These are phyloP conservation scores for Eurystomus glaucurus DNA, from an alignment of 2,797 vertebrate genomes.

Conservation along the genomic window DNA sequence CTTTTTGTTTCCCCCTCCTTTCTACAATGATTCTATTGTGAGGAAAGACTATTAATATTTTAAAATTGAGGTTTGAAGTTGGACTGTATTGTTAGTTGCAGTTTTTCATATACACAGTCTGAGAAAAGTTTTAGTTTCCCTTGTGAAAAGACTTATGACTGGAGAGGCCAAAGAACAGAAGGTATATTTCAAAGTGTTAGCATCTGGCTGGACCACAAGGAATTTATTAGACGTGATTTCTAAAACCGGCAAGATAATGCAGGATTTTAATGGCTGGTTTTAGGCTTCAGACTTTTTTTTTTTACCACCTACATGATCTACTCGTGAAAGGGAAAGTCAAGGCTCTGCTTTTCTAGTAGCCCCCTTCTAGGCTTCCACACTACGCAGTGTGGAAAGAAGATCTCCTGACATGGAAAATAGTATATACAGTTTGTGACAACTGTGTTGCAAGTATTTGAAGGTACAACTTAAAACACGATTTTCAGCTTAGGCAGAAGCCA, in stretches of 20 bases:
- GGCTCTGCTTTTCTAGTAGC: background rate
- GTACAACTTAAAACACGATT: background rate
- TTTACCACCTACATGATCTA: background rate
- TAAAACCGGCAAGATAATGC: background rate
- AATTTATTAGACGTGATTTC: background rate
- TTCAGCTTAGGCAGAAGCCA: background rate
- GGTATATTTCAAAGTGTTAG: background rate
- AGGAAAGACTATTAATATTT: background rate
- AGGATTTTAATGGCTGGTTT: background rate
- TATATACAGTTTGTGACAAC: background rate
- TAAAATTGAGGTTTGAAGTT: background rate
- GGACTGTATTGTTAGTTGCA: background rate
- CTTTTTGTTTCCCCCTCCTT: fast-evolving
- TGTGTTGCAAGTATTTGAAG: background rate
- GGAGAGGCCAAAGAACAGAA: background rate
- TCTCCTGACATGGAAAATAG: background rate
- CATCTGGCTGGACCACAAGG: background rate
- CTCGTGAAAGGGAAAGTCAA: background rate
- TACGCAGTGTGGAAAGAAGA: background rate
- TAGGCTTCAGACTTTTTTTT: background rate
- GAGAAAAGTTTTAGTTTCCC: background rate
- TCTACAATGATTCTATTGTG: background rate
- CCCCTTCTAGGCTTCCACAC: background rate
- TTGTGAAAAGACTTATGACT: background rate
- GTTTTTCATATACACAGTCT: background rate